These are phyloP conservation scores for Sander lucioperca DNA, from an alignment of 2,113 vertebrate species.

Conservation along the genomic window DNA sequence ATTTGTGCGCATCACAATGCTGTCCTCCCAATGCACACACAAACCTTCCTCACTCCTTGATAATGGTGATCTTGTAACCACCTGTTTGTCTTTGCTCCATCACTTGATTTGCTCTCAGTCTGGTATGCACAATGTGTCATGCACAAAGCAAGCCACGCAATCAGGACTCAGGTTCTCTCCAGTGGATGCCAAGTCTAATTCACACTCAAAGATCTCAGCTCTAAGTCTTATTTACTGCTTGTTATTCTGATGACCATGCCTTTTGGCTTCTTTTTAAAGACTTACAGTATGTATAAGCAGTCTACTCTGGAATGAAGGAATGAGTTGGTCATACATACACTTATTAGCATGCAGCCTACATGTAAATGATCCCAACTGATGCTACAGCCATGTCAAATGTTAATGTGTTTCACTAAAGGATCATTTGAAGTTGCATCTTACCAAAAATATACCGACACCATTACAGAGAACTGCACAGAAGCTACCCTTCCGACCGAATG, in stretches of 20 bases:
- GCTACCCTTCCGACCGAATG: not conserved
- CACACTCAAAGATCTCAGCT: constrained; percentile 52
- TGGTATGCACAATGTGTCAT: constrained; percentile 57
- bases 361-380: not conserved
- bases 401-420: constrained; percentile 14
- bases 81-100: constrained; percentile 69
- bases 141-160: constrained; percentile 35
- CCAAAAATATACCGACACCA: not conserved
- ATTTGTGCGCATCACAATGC: constrained; percentile 45
- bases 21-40: constrained; percentile 21
- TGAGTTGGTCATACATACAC: not conserved
- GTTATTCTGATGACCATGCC: constrained; percentile 56
- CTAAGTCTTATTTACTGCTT: constrained; percentile 63
- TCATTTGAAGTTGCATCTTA: not conserved
- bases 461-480: constrained; percentile 20
- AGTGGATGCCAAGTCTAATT: constrained; percentile 60
- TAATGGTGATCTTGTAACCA: constrained; percentile 67
- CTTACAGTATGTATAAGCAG: not conserved
- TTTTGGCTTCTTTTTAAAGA: constrained; percentile 52
- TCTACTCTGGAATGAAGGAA: not conserved
- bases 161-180: constrained; percentile 45
- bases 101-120: constrained; percentile 58
- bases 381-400: not conserved
- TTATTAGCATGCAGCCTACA: not conserved
- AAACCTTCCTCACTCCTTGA: constrained; percentile 42